Conservation (phyloP, 2,113 vertebrate species). For the Takifugu flavidus region DNA sequence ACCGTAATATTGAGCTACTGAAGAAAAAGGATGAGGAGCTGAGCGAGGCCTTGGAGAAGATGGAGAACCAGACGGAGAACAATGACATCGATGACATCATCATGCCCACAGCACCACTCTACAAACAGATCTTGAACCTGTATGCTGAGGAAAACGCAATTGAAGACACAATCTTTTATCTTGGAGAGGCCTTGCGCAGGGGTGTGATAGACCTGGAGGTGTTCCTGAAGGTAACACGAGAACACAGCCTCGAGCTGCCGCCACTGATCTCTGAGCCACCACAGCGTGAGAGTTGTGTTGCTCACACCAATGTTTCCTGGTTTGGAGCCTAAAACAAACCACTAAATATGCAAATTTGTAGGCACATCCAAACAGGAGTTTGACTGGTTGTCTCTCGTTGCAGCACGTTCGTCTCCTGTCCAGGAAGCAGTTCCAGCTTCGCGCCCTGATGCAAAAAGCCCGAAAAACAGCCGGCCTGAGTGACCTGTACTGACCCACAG, state of each 20-base stretch:
- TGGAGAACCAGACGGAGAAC: constrained; percentile 98
- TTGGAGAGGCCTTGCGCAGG: constrained; percentile 92
- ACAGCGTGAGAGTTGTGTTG: too few species aligned
- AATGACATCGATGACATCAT: constrained; percentile 98
- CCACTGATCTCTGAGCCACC: too few species aligned
- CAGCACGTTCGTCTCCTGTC: constrained; percentile 97
- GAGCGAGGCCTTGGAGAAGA: constrained; percentile 94
- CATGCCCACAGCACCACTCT: constrained; percentile 93
- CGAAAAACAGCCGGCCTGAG: constrained; percentile 96
- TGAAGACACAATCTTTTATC: constrained; percentile 98
- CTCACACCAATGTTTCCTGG: background rate
- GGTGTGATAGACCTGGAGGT: constrained; percentile 97
- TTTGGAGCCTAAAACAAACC: too few species aligned
- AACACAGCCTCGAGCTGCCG: background rate
- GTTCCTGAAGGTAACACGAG: constrained; percentile 89
- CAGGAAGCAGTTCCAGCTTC: constrained; percentile 98
- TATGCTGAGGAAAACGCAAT: constrained; percentile 98
- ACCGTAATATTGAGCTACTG: constrained; percentile 94
- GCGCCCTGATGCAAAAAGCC: constrained; percentile 98
- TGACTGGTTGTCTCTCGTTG: constrained; percentile 21
- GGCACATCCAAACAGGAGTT: background rate
- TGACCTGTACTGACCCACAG: constrained; percentile 88
- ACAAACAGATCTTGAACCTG: constrained; percentile 97
- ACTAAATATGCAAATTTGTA: too few species aligned
- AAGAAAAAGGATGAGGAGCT: constrained; percentile 98